Percentiles rank a stretch among this genome's conserved stretches.
Evolutionary conservation across 2,888 invertebrate genomes (phyloP).

Genomic region (Hydrotaea diabolus): DNA sequence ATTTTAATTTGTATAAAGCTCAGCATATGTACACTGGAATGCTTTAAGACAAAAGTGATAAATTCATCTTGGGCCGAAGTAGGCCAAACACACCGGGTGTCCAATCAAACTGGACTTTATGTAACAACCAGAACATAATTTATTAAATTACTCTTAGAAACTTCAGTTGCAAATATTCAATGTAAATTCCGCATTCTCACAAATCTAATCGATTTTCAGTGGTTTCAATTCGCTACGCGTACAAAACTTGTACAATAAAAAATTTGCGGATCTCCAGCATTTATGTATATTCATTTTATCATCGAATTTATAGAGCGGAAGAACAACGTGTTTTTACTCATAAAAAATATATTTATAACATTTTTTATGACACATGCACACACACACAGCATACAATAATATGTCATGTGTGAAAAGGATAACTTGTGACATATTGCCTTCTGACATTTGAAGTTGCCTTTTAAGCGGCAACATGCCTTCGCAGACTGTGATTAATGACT

Average conservation of each 20-base stretch:
- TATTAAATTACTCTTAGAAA: no score
- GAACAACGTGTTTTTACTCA: background rate
- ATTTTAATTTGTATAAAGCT: background rate
- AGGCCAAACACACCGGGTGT: no score
- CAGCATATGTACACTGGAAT: no score
- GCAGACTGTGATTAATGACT: slow-evolving; percentile 49
- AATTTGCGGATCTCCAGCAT: background rate
- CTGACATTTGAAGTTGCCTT: slow-evolving; percentile 49
- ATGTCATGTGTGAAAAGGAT: slow-evolving; percentile 74
- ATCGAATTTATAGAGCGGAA: slow-evolving; percentile 4
- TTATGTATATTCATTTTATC: background rate
- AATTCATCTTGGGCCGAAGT: no score
- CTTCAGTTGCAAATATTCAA: no score
- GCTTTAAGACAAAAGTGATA: no score
- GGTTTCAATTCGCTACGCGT: background rate
- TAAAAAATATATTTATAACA: slow-evolving; percentile 30
- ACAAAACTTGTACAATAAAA: no score
- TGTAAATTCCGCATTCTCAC: no score
- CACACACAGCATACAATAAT: background rate
- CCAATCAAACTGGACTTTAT: no score
- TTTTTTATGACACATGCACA: background rate
- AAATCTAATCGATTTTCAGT: background rate
- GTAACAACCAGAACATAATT: no score
- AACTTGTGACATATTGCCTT: slow-evolving; percentile 75
- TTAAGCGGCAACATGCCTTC: slow-evolving; percentile 38